phyloP scores from a whole-genome alignment of 2,113 vertebrate genomes.

The Pseudopipra pipra region DNA sequence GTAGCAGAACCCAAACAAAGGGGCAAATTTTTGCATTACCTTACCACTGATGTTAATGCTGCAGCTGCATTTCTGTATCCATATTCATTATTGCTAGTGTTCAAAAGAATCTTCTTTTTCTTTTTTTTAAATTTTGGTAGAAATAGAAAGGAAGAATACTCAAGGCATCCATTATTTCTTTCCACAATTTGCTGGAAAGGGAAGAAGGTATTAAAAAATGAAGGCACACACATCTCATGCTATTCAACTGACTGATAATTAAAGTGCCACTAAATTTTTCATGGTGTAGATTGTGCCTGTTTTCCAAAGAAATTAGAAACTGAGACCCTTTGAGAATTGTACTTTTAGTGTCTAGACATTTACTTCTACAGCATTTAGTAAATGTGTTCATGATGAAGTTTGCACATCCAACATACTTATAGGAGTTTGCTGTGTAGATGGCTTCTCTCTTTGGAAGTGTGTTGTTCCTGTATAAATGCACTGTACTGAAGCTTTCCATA shows the following conservation, averaged over 20 bases:
- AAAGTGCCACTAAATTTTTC: slow-evolving; percentile 75
- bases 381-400: slow-evolving; percentile 18
- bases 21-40: slow-evolving; percentile 9
- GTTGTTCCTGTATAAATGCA: not conserved
- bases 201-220: slow-evolving; percentile 69
- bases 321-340: slow-evolving; percentile 37
- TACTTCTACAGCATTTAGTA: slow-evolving; percentile 53
- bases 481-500: not conserved
- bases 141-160: slow-evolving; percentile 39
- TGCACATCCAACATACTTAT: not conserved
- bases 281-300: slow-evolving; percentile 55
- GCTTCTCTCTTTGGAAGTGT: not conserved
- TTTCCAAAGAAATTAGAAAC: slow-evolving; percentile 59
- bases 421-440: not conserved
- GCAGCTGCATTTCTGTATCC: slow-evolving; percentile 16
- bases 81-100: slow-evolving; percentile 32
- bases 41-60: not conserved
- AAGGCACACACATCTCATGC: slow-evolving; percentile 67
- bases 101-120: slow-evolving; percentile 52
- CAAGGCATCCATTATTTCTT: slow-evolving; percentile 67
- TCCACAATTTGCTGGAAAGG: slow-evolving; percentile 63
- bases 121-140: slow-evolving; percentile 30
- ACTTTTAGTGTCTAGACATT: slow-evolving; percentile 49
- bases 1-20: slow-evolving; percentile 39
- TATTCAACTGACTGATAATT: slow-evolving; percentile 72